A percentile compares a stretch with the other conserved stretches of the same genome.
Conservation (phyloP, 2,113 vertebrate genomes). For the Ciconia maguari region DNA sequence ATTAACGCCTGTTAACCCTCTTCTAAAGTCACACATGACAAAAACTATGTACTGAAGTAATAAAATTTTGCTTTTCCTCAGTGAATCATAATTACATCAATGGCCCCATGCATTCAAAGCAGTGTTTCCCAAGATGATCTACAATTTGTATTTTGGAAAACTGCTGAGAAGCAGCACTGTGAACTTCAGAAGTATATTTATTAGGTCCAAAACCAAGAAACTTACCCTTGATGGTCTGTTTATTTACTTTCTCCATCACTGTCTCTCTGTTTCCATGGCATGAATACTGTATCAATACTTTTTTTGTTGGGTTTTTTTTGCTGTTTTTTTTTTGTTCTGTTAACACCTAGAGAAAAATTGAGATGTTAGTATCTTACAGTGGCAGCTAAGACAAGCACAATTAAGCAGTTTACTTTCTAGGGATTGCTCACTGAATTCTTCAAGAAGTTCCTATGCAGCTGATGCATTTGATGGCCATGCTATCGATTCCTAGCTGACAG, state of each 20-base stretch:
- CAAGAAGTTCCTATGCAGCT: conserved; percentile 24
- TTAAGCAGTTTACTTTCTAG: conserved; percentile 39
- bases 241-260: not conserved
- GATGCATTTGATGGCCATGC: not conserved
- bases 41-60: not conserved
- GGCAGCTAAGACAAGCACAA: conserved; percentile 29
- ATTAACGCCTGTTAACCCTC: not conserved
- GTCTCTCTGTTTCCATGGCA: not conserved
- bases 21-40: not conserved
- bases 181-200: not conserved
- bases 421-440: conserved; percentile 29
- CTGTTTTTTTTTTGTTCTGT: not conserved
- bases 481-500: conserved; percentile 46
- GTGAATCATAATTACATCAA: not conserved
- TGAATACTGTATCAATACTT: not conserved
- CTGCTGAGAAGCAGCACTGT: not conserved
- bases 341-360: not conserved
- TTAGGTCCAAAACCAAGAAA: not conserved
- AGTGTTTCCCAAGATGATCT: not conserved
- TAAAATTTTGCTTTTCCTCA: not conserved
- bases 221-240: not conserved
- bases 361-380: conserved; percentile 21
- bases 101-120: not conserved
- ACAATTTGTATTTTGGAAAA: not conserved
- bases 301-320: not conserved